A percentile compares a stretch with the other conserved stretches of the same genome.
Conservation (phyloP, 2,888 invertebrate genomes). For the Drosophila silvestris region DNA sequence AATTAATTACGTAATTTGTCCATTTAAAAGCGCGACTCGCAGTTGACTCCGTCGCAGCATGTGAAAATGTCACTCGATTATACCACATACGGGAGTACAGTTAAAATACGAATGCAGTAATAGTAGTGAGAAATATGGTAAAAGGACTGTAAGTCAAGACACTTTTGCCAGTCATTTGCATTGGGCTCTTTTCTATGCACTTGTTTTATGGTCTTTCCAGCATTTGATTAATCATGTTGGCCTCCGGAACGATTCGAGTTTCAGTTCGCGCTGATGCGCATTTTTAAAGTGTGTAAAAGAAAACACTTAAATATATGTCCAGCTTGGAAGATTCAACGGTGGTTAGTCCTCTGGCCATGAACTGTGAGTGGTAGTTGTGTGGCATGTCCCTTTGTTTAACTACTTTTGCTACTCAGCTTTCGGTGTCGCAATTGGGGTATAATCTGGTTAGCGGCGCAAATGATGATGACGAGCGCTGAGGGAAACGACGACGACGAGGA, state of each 20-base stretch:
- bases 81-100: constrained; percentile 5
- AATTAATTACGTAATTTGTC: constrained; percentile 82
- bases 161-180: constrained; percentile 55
- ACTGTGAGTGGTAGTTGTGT: constrained; percentile 28
- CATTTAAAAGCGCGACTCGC: constrained; percentile 48
- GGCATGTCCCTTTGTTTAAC: constrained; percentile 56
- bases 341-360: constrained; percentile 38
- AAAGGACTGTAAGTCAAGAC: constrained; percentile 29
- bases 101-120: constrained; percentile 8
- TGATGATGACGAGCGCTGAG: constrained; percentile 56
- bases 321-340: constrained; percentile 36
- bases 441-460: constrained; percentile 75
- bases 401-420: constrained; percentile 45
- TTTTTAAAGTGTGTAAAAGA: constrained; percentile 55
- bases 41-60: constrained; percentile 36
- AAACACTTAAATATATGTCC: constrained; percentile 45
- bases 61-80: constrained; percentile 45
- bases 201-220: constrained; percentile 51
- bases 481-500: constrained; percentile 27
- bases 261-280: constrained; percentile 51
- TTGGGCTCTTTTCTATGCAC: constrained; percentile 46
- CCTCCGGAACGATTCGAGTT: constrained; percentile 32
- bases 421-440: constrained; percentile 77
- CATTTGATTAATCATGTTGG: constrained; percentile 73
- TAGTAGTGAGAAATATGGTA: constrained; percentile 14